Conservation (phyloP, 2,888 invertebrate species). For the Lithophane socia region DNA sequence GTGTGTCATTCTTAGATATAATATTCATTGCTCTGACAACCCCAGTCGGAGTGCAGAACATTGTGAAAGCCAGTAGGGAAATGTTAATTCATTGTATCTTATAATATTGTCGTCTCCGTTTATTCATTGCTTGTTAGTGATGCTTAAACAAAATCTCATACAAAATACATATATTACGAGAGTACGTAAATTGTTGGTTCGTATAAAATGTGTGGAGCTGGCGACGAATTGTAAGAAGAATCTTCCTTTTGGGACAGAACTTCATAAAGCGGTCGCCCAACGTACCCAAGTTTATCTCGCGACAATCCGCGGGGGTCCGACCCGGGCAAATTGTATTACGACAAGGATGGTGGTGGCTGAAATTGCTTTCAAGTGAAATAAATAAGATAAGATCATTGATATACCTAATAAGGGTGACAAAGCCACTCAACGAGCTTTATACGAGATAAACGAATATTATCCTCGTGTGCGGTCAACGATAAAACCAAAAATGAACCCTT, state of each 20-base stretch:
- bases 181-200: slow-evolving; percentile 49
- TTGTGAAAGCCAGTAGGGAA: slow-evolving; percentile 19
- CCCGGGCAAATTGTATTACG: slow-evolving; percentile 80
- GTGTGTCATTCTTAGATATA: slow-evolving; percentile 24
- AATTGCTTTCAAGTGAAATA: slow-evolving; percentile 79
- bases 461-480: slow-evolving; percentile 20
- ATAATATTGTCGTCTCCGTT: slow-evolving; percentile 30
- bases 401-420: slow-evolving; percentile 72
- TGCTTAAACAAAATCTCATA: slow-evolving; percentile 35
- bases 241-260: slow-evolving; percentile 70
- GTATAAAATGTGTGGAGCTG: slow-evolving; percentile 68
- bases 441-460: slow-evolving; percentile 52
- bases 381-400: slow-evolving; percentile 77
- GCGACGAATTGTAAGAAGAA: slow-evolving; percentile 72
- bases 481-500: slow-evolving; percentile 36
- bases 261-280: slow-evolving; percentile 74
- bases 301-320: slow-evolving; percentile 72
- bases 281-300: slow-evolving; percentile 71
- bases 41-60: slow-evolving; percentile 12
- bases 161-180: slow-evolving; percentile 17
- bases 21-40: slow-evolving; percentile 38
- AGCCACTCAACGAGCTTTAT: slow-evolving; percentile 66
- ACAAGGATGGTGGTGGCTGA: slow-evolving; percentile 73
- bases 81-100: slow-evolving; percentile 36
- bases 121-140: slow-evolving; percentile 38